These are phyloP conservation scores for Limenitis camilla DNA, from an alignment of 2,888 invertebrate genomes.

Conservation along the genomic window DNA sequence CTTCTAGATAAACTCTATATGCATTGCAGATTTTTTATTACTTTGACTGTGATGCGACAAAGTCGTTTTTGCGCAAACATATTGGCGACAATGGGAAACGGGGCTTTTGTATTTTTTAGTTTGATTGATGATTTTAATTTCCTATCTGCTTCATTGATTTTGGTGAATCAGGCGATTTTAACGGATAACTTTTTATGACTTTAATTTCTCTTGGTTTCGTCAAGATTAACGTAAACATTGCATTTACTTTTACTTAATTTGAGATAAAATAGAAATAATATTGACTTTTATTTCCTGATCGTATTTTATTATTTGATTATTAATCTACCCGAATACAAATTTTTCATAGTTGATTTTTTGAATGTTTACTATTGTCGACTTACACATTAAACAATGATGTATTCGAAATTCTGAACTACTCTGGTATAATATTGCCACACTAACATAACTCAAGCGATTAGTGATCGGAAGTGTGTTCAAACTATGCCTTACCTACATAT, in stretches of 20 bases:
- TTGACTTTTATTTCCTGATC: no score
- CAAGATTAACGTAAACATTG: neutral
- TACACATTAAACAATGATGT: no score
- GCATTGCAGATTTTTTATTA: constrained; percentile 61
- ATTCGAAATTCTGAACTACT: no score
- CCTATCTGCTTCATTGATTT: constrained; percentile 65
- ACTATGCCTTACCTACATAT: no score
- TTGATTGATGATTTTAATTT: constrained; percentile 75
- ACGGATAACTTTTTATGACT: constrained; percentile 1
- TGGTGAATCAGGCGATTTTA: constrained; percentile 26
- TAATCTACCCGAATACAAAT: no score
- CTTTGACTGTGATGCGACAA: constrained; percentile 73
- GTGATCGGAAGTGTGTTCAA: no score
- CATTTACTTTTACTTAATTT: neutral
- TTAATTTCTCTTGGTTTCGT: neutral
- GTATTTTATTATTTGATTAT: no score
- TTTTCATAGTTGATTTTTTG: no score
- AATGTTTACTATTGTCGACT: no score
- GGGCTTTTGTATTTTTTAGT: constrained; percentile 71
- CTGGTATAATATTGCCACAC: no score
- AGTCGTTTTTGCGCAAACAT: constrained; percentile 75
- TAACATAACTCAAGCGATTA: no score
- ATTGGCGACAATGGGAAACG: constrained; percentile 70
- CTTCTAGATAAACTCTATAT: constrained; percentile 35
- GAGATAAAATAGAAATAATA: no score